A percentile compares a stretch with the other conserved stretches of the same genome.
Evolutionary conservation across 2,888 invertebrate species (phyloP).

Genomic region (Bedellia somnulentella): DNA sequence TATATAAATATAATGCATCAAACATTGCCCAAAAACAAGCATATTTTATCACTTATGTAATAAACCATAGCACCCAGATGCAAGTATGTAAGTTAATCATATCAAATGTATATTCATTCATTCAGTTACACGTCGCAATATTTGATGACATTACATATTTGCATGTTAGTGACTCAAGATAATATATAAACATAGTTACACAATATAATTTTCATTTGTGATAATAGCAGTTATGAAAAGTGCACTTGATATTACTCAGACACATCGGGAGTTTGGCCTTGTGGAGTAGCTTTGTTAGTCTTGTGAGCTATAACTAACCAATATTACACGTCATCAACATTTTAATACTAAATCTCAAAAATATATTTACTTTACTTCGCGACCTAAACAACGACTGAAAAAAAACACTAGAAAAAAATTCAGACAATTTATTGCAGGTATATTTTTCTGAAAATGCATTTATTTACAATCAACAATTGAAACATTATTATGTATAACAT

Average conservation of each 20-base stretch:
- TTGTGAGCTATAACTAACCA: slow-evolving; percentile 50
- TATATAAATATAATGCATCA: slow-evolving; percentile 19
- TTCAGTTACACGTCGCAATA: background rate
- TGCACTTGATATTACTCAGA: slow-evolving; percentile 52
- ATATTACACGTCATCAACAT: slow-evolving; percentile 57
- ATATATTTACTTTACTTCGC: background rate
- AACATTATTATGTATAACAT: slow-evolving; percentile 49
- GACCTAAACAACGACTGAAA: slow-evolving; percentile 17
- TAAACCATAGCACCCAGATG: slow-evolving; percentile 60
- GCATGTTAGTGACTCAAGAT: slow-evolving; percentile 61
- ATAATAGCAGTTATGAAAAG: slow-evolving; percentile 55
- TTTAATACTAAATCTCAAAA: slow-evolving; percentile 9
- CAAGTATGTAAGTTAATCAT: slow-evolving; percentile 50
- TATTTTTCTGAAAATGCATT: slow-evolving; percentile 56
- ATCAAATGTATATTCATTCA: background rate
- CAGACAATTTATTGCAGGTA: slow-evolving; percentile 58
- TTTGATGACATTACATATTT: slow-evolving; percentile 52
- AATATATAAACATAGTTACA: slow-evolving; percentile 60
- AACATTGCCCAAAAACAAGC: slow-evolving; percentile 48
- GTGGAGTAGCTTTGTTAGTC: slow-evolving; percentile 59
- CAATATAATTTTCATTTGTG: slow-evolving; percentile 52
- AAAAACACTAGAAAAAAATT: slow-evolving; percentile 42
- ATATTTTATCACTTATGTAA: slow-evolving; percentile 49
- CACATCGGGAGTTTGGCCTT: slow-evolving; percentile 59
- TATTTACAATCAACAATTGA: slow-evolving; percentile 57